These are phyloP conservation scores for Toxonevra muliebris DNA, from an alignment of 2,888 invertebrate species.

Conservation along the genomic window DNA sequence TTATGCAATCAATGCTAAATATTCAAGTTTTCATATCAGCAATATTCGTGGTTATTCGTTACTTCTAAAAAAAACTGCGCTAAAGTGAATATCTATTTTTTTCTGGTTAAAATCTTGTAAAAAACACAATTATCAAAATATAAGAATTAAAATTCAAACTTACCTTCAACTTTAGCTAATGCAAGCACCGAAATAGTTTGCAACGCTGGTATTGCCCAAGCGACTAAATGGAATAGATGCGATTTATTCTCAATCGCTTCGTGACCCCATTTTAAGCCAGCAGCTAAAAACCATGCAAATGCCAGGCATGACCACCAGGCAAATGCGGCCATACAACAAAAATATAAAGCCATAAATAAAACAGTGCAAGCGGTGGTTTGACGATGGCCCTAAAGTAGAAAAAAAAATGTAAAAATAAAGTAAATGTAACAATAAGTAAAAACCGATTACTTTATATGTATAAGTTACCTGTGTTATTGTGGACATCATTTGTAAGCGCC, in stretches of 20 bases:
- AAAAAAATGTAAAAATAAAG: conserved; percentile 29
- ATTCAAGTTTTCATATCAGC: no score
- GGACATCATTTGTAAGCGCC: conserved; percentile 79
- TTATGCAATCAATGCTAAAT: no score
- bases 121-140: background rate
- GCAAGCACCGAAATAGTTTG: conserved; percentile 95
- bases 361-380: conserved; percentile 79
- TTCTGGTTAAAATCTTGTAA: no score
- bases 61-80: no score
- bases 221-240: conserved; percentile 95
- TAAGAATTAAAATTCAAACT: conserved; percentile 41
- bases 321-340: conserved; percentile 95
- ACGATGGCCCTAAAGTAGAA: conserved; percentile 60
- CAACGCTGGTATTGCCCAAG: conserved; percentile 97
- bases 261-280: conserved; percentile 97
- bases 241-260: conserved; percentile 98
- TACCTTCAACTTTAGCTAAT: conserved; percentile 95
- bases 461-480: conserved; percentile 84
- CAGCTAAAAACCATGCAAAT: conserved; percentile 95
- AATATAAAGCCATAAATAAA: conserved; percentile 94
- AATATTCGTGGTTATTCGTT: no score
- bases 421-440: conserved; percentile 13
- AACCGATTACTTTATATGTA: background rate
- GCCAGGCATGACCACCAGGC: conserved; percentile 98
- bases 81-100: background rate